Evolutionary conservation across 2,797 vertebrate genomes (phyloP).

Genomic region (Pogonophryne albipinna): DNA sequence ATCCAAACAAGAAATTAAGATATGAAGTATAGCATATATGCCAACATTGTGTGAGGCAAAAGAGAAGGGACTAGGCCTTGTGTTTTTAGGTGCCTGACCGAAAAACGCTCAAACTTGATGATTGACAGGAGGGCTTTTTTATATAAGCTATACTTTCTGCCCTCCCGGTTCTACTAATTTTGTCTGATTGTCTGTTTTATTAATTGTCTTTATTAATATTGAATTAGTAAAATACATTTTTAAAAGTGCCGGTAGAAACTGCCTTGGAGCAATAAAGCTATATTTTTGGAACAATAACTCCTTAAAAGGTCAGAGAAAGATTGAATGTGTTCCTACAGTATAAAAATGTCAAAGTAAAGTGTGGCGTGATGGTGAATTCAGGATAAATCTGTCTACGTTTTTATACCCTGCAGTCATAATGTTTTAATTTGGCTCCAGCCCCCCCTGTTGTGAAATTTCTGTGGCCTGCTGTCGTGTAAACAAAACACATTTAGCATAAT

Average conservation of each 20-base stretch:
- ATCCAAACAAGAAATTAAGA: neutral
- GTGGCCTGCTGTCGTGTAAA: slow-evolving; percentile 71
- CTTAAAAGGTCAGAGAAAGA: slow-evolving; percentile 33
- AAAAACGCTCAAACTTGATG: too few relatives aligned
- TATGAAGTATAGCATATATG: neutral
- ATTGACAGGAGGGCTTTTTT: too few relatives aligned
- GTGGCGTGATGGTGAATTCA: slow-evolving; percentile 33
- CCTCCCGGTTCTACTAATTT: too few relatives aligned
- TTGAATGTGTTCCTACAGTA: slow-evolving; percentile 41
- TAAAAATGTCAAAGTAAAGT: slow-evolving; percentile 54
- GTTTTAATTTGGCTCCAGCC: slow-evolving; percentile 74
- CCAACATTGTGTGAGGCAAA: neutral
- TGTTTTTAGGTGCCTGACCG: slow-evolving; percentile 8
- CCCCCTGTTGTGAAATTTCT: slow-evolving; percentile 69
- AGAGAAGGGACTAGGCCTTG: neutral
- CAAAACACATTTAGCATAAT: slow-evolving; percentile 86
- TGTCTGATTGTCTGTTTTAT: too few relatives aligned
- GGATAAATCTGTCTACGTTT: slow-evolving; percentile 65
- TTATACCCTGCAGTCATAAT: slow-evolving; percentile 68
- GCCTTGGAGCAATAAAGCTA: slow-evolving; percentile 32
- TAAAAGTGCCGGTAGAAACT: neutral
- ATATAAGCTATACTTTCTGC: too few relatives aligned
- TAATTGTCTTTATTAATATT: too few relatives aligned
- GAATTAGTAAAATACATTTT: too few relatives aligned
- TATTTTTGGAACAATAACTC: slow-evolving; percentile 42